These are phyloP conservation scores for Gisinianus flammeolus DNA, from an alignment of 2,888 invertebrate species.

Conservation along the genomic window DNA sequence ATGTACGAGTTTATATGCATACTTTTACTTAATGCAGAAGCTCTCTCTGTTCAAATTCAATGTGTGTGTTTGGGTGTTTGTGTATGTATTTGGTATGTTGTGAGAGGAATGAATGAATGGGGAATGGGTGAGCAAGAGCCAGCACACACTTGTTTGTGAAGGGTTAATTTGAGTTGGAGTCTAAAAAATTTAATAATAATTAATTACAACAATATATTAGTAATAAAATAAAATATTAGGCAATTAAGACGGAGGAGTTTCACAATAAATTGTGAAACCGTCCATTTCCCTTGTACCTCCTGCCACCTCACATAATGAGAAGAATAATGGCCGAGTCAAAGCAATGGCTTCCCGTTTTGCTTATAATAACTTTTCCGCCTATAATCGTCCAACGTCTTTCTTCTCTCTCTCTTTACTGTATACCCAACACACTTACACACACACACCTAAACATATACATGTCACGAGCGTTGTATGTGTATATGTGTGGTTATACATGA, in stretches of 20 bases:
- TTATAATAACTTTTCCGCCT: slow-evolving; percentile 27
- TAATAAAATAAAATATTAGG: slow-evolving; percentile 28
- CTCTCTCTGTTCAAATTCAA: too few relatives aligned
- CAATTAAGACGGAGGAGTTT: slow-evolving; percentile 22
- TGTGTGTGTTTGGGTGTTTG: not conserved
- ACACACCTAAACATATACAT: not conserved
- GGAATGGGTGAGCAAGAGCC: not conserved
- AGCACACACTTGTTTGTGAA: not conserved
- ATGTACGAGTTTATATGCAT: too few relatives aligned
- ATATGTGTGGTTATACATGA: too few relatives aligned
- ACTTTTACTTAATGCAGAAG: too few relatives aligned
- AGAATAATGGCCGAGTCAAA: slow-evolving; percentile 23
- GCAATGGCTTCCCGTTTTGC: not conserved
- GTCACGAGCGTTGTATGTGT: not conserved
- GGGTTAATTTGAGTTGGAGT: not conserved
- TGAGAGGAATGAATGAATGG: not conserved
- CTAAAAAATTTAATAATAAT: not conserved
- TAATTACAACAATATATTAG: slow-evolving; percentile 12
- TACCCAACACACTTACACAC: not conserved
- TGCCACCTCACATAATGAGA: slow-evolving; percentile 20
- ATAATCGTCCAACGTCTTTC: too few relatives aligned
- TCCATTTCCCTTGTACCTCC: slow-evolving; percentile 20
- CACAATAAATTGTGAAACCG: slow-evolving; percentile 8
- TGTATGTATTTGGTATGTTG: not conserved
- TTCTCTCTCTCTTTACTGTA: not conserved